phyloP scores from a whole-genome alignment of 2,888 invertebrate genomes.

The Netelia inedita region DNA sequence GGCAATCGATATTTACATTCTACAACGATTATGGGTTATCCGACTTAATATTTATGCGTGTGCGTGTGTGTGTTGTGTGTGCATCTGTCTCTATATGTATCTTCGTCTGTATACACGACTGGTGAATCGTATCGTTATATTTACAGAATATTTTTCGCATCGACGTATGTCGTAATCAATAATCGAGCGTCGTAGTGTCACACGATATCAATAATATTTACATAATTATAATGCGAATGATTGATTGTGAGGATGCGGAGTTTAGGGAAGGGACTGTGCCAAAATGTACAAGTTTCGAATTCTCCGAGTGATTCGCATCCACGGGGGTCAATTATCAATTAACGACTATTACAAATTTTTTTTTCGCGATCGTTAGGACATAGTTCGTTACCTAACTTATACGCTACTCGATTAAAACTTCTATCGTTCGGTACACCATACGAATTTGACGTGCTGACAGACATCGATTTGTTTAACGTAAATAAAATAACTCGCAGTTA shows the following conservation, averaged over 20 bases:
- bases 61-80: not conserved
- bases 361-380: not conserved
- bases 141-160: constrained; percentile 67
- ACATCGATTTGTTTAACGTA: no score
- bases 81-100: not conserved
- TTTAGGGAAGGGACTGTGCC: not conserved
- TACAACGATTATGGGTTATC: constrained; percentile 58
- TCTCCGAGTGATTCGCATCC: constrained; percentile 28
- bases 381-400: not conserved
- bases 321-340: constrained; percentile 14
- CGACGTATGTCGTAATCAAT: constrained; percentile 28
- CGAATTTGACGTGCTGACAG: not conserved
- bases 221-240: constrained; percentile 65
- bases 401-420: not conserved
- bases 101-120: constrained; percentile 5
- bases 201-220: constrained; percentile 63
- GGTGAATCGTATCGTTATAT: constrained; percentile 58
- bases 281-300: constrained; percentile 65
- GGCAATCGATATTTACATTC: constrained; percentile 63
- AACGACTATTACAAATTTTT: constrained; percentile 14
- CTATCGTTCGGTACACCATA: not conserved
- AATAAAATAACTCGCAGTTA: no score
- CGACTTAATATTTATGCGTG: constrained; percentile 1
- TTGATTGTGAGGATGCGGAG: constrained; percentile 56
- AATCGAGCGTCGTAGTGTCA: constrained; percentile 36